Base-by-base conservation (phyloP, 2,797 vertebrate species). In the Limosa lapponica region DNA sequence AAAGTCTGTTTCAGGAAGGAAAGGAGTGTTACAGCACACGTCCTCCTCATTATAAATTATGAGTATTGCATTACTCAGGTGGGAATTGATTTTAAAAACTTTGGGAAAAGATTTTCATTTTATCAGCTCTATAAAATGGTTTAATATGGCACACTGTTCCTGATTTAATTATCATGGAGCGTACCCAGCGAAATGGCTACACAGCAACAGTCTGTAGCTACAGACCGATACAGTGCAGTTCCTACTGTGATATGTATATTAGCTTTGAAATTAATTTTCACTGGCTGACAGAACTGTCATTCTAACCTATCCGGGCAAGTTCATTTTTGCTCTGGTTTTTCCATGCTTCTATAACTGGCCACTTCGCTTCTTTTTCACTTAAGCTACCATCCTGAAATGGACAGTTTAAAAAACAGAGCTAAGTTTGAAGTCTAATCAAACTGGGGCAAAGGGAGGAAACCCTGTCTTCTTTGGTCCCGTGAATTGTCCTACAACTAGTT, bases 111-210 rank as follows among this genome's bases (percentile, higher is more conserved):
- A 59, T 51, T 58, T 74, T 25, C 11, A 23, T 80, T 64, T 73
- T 64, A 67, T 54, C 65, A 69, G 51, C 23, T 81, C 51, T 82
- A 25, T 46, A 39, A 90, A 93, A 71, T 15, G 14, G 27, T 49
- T 90, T 81, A 44, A 49, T 49, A 71, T 28, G 46, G 22, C 34
- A 43, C 20, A 28, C 24, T 57, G 17, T 18, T 88, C 28, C 37
- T 61, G 55, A 83, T 54, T 69, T 61, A 79, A 82, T 72, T 57
- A 65, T 20, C 41, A 51, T 2, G 59, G 51, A 87, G 37, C 9
- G 92, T 57, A 55, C 10, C 36, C 49, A 83, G 65, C 13, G 83
- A 93, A 95, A 91, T 27, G 65, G 59, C 71, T 57, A 66, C 49
- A 84, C 5, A 83, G 48, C 59, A 87, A 73, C n/a, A 41, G 20